Conservation (phyloP, 2,888 invertebrate genomes). For the Tetropium fuscum region DNA sequence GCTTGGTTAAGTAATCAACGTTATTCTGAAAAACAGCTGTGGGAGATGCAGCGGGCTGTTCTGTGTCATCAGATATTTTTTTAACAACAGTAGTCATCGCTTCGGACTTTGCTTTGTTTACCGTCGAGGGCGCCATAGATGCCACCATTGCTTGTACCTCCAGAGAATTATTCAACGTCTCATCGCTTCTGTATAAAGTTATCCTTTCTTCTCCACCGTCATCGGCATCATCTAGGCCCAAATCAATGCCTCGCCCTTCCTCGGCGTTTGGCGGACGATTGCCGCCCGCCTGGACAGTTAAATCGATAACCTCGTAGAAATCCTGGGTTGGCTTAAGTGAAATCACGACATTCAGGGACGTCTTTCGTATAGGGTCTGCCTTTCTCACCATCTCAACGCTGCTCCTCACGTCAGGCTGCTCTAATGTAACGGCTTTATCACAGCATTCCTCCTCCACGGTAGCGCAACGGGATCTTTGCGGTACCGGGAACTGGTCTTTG, state of each 20-base stretch:
- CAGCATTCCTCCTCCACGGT: not conserved
- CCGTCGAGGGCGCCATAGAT: not conserved
- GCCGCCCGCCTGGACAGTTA: not conserved
- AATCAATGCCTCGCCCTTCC: not conserved
- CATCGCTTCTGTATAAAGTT: conserved; percentile 33
- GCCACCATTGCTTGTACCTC: conserved; percentile 29
- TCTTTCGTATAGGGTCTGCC: too few species aligned
- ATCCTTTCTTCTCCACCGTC: conserved; percentile 12
- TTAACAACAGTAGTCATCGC: too few species aligned
- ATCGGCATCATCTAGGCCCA: not conserved
- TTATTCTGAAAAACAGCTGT: too few species aligned
- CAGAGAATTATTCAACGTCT: conserved; percentile 12
- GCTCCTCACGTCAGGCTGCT: not conserved
- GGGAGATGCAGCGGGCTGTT: too few species aligned
- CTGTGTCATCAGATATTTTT: not conserved
- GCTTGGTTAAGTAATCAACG: not conserved
- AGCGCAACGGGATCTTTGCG: not conserved
- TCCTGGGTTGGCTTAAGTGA: conserved; percentile 23
- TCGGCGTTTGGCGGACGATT: not conserved
- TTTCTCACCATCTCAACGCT: conserved; percentile 1
- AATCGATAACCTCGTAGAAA: not conserved
- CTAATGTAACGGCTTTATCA: conserved; percentile 2
- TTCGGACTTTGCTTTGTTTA: too few species aligned
- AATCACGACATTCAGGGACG: conserved; percentile 10
- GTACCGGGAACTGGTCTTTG: not conserved